These are phyloP conservation scores for Campoletis raptor DNA, from an alignment of 2,888 invertebrate species.

Conservation along the genomic window DNA sequence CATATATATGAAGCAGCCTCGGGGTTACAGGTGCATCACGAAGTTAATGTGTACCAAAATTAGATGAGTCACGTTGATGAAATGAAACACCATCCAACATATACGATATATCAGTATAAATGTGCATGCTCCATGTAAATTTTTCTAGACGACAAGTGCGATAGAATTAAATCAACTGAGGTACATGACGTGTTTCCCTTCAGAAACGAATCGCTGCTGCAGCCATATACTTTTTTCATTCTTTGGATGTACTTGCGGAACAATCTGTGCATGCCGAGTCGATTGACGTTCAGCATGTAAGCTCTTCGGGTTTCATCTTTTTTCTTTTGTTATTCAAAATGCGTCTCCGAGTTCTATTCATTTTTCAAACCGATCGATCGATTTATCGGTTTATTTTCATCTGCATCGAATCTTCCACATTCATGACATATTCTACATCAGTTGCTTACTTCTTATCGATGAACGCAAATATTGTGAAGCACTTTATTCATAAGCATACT, in stretches of 20 bases:
- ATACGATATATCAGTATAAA: background rate
- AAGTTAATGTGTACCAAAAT: slow-evolving; percentile 13
- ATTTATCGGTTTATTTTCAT: background rate
- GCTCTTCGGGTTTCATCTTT: background rate
- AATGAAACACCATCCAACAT: background rate
- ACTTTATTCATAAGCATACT: background rate
- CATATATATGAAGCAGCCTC: background rate
- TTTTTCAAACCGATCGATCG: background rate
- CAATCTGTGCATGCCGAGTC: background rate
- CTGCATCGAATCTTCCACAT: background rate
- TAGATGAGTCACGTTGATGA: slow-evolving; percentile 3
- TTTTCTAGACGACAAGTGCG: background rate
- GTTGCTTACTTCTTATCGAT: background rate
- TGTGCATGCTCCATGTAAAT: background rate
- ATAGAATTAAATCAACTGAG: slow-evolving; percentile 13
- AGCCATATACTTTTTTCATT: background rate
- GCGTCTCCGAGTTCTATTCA: background rate
- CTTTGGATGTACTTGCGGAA: background rate
- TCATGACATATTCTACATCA: background rate
- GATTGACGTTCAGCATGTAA: background rate
- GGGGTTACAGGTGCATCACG: slow-evolving; percentile 2
- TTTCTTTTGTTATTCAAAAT: background rate
- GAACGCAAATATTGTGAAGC: background rate
- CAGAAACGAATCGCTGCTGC: background rate
- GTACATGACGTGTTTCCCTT: background rate